A percentile compares a stretch with the other conserved stretches of the same genome.
Conservation (phyloP, 2,888 invertebrate genomes). For the Schrankia costaestrigalis region DNA sequence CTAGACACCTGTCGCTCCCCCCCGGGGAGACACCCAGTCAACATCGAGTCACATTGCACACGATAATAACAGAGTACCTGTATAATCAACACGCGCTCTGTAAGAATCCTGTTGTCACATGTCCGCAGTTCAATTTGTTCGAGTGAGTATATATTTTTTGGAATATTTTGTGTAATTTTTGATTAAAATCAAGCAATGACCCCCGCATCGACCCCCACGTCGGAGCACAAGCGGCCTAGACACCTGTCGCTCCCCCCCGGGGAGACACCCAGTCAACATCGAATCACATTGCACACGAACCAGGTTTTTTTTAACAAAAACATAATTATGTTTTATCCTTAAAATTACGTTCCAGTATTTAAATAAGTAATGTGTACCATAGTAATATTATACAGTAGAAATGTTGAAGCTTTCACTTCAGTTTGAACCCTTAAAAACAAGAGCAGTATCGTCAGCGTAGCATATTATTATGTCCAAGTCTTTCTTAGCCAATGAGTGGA, state of each 20-base stretch:
- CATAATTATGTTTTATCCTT: no score
- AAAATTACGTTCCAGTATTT: no score
- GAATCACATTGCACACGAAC: conserved; percentile 91
- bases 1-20: conserved; percentile 68
- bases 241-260: conserved; percentile 58
- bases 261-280: conserved; percentile 52
- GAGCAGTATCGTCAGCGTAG: no score
- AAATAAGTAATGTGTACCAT: no score
- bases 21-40: conserved; percentile 53
- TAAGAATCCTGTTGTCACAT: conserved; percentile 98
- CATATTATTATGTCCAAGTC: no score
- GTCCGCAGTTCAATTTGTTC: conserved; percentile 97
- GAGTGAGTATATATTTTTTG: conserved; percentile 81
- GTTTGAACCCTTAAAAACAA: no score
- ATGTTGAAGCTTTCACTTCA: no score
- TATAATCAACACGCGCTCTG: conserved; percentile 99
- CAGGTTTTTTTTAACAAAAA: no score
- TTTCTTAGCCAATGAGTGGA: no score
- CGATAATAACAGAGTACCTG: conserved; percentile 97
- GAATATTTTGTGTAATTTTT: no score
- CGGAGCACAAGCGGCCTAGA: conserved; percentile 73
- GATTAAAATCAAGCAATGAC: conserved; percentile 30
- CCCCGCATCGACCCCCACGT: conserved; percentile 18
- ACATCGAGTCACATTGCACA: conserved; percentile 87
- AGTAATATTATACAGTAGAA: no score